Base-by-base conservation (phyloP, 2,113 vertebrate species). In the Microcebus lehilahytsara region DNA sequence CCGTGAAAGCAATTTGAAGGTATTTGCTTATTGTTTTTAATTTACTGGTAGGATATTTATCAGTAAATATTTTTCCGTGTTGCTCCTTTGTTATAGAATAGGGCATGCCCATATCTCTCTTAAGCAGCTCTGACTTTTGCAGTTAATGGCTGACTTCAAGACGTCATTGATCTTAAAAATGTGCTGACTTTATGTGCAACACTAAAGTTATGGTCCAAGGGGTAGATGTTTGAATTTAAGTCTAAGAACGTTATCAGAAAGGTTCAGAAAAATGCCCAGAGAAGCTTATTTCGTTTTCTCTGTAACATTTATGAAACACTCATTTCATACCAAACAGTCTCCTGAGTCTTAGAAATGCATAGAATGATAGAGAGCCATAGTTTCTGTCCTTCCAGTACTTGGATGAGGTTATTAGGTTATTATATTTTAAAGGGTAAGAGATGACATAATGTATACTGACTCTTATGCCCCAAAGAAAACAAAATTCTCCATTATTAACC, bases 81-180 rank as follows among this genome's bases (percentile, higher is more conserved):
- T 97, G 85, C 77, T 94, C 91, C 94, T 97, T 67, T 97, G 90
- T 96, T 94, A 97, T 97, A 97, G 96, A 95, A 85, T 19, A 77
- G 60, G 56, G 51, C 85, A 75, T 94, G 80, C 20, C 62, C 20
- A 13, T 97, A 78, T 96, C 96, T 95, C 42, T 58, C 78, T 94
- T 87, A 95, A 92, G 81, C 95, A 87, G 23, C 75, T 94, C 60
- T 94, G 94, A 75, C 89, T 95, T 75, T 72, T 96, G 42, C 60
- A 94, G 74, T 94, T 92, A 98, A 94, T 95, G 91, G 66, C 56
- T 97, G 94, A 92, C 95, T 98, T 97, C 90, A 96, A 94, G 71
- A 88, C 0, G 0, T 83, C 94, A 85, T 97, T 96, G 97, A 97
- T 97, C 96, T 97, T 98, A 37, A 98, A 98, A 98, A 97, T 97